phyloP scores from a whole-genome alignment of 2,797 vertebrate genomes.

The Esox masquinongy region DNA sequence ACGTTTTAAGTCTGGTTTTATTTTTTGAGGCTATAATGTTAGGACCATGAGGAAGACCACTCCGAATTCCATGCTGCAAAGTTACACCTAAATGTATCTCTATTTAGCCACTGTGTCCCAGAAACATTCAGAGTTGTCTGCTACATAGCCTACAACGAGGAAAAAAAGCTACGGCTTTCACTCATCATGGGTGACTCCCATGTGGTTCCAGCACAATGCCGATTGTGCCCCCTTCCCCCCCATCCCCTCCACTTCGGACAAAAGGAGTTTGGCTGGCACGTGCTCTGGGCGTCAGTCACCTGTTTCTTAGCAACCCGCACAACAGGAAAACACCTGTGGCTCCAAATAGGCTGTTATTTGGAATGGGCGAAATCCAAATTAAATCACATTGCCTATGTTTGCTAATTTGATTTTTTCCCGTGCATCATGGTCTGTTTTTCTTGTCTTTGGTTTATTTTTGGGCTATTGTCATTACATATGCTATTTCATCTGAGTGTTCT shows the following conservation, averaged over 20 bases:
- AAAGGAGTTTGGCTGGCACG: constrained; percentile 75
- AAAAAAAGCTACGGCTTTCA: not conserved
- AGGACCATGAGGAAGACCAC: not conserved
- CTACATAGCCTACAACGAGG: constrained; percentile 1
- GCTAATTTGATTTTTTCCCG: not conserved
- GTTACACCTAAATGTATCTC: not conserved
- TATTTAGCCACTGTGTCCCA: constrained; percentile 14
- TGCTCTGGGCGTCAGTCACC: constrained; percentile 75
- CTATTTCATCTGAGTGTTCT: not conserved
- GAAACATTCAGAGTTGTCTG: constrained; percentile 12
- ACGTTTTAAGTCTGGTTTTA: not conserved
- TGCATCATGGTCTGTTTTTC: not conserved
- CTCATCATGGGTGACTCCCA: constrained; percentile 15
- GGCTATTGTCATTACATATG: not conserved
- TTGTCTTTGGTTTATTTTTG: not conserved
- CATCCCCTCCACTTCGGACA: constrained; percentile 59
- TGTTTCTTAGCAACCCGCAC: constrained; percentile 82
- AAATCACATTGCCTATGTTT: not conserved
- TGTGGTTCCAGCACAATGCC: constrained; percentile 35
- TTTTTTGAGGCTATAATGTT: not conserved
- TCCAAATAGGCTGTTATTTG: constrained; percentile 51
- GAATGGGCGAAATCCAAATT: constrained; percentile 30
- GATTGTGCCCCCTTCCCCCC: constrained; percentile 29
- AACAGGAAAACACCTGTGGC: constrained; percentile 83
- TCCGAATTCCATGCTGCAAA: not conserved